Evolutionary conservation across 1,140 invertebrate genomes (phyloP).

Genomic region (Maconellicoccus hirsutus): DNA sequence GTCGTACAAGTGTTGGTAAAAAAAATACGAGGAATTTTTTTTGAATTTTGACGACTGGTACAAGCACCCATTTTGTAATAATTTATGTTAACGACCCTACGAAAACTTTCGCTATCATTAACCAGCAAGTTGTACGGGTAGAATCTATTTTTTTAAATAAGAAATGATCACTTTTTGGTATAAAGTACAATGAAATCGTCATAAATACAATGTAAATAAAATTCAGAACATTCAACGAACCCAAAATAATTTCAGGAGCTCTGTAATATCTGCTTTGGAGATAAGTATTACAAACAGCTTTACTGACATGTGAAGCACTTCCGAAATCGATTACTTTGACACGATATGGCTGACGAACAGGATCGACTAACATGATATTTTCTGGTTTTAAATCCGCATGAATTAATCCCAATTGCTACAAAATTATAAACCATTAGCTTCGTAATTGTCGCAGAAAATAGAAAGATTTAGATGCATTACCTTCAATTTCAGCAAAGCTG

Average conservation of each 20-base stretch:
- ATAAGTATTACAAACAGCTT: constrained; percentile 98
- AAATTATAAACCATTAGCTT: neutral
- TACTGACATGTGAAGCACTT: constrained; percentile 96
- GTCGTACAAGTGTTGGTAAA: no score
- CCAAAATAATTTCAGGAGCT: constrained; percentile 97
- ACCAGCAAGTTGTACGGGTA: no score
- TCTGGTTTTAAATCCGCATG: constrained; percentile 99
- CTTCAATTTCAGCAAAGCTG: constrained; percentile 94
- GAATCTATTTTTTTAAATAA: no score
- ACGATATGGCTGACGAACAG: constrained; percentile 88
- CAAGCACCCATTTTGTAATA: no score
- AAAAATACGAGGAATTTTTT: no score
- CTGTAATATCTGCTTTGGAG: constrained; percentile 98
- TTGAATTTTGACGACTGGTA: no score
- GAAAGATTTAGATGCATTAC: constrained; percentile 37
- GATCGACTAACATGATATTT: constrained; percentile 99
- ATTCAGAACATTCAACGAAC: constrained; percentile 35
- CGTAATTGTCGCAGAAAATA: no score
- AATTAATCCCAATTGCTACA: constrained; percentile 90
- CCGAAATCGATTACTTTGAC: constrained; percentile 99
- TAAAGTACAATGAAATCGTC: no score
- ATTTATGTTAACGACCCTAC: no score
- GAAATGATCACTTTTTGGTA: no score
- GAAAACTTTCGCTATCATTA: no score
- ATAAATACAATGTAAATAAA: no score